Base-by-base conservation (phyloP, 2,113 vertebrate species). In the Siniperca knerii region DNA sequence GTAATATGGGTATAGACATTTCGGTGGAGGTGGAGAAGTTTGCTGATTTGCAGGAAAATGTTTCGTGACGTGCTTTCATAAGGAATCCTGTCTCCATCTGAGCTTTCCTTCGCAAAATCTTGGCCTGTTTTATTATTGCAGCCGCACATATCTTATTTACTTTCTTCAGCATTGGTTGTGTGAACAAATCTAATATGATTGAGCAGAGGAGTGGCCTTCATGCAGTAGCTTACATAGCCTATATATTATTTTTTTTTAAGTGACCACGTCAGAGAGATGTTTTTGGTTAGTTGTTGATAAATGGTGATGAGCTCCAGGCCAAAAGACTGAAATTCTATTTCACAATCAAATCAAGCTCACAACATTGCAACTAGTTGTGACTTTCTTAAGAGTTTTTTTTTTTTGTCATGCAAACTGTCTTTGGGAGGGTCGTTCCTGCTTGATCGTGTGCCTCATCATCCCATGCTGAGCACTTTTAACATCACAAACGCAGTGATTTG, bases 361-460 rank as follows among this genome's bases (percentile, higher is more conserved):
- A 77, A 77, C 78, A 54, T 91, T 70, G 83, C 90, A 87, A 52
- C 71, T 83, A 87, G 89, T 93, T 94, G 90, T 67, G 89, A 95
- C 92, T 92, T 87, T 60, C 79, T 57, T 62, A 78, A 55, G 73
- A 74, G 77, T 58, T 72, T 75, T 95, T 95, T 93, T 96, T 96
- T 95, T 93, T 96, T 96, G 93, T 96, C 88, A 95, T 96, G 94
- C 79, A 91, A 90, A 93, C 44, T n/a, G 72, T 69, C 37, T 83
- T 81, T 87, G 87, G 76, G 90, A 89, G 92, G 86, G 90, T 89
- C 87, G 80, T 81, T 94, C 90, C 79, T 84, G 88, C 88, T 84
- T 81, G 84, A 87, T 87, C 89, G 88, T 92, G 94, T 90, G 89
- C 91, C 86, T 94, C 92, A 85, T 91, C 92, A 90, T 87, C 88